Base-by-base conservation (phyloP, 2,113 vertebrate genomes). In the Nettapus auritus region DNA sequence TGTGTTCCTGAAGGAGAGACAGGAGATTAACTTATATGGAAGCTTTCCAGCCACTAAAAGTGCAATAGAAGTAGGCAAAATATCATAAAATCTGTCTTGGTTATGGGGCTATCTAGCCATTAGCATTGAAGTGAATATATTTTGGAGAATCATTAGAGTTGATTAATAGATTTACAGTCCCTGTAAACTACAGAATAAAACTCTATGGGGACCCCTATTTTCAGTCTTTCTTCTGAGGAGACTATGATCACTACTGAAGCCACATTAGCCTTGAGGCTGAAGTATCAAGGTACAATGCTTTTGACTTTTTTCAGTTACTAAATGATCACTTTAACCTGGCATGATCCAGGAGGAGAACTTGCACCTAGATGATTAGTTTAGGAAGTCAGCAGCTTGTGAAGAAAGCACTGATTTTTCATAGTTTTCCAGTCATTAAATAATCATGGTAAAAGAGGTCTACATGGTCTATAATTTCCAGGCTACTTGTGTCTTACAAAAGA, bases 11-110 rank as follows among this genome's bases (percentile, higher is more conserved):
- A 88, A 96, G 82, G 82, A 92, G 28, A 96, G 38, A 80, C 17
- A 63, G 73, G 52, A 83, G 57, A 96, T 94, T 97, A 95, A 94
- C 50, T 52, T 66, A 70, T 10, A 52, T 90, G 86, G 91, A 95
- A 91, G 44, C 26, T 59, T 88, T 95, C 91, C 93, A 95, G 42
- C 10, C 63, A 59, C 60, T 84, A 82, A 77, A 90, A 96, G 80
- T 73, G 71, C 57, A 84, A 84, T 8, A 81, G 33, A 88, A 90
- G 42, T 44, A 85, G 69, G 74, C 23, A 90, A 96, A 97, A 94
- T 85, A 90, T 34, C 33, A 82, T 67, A 82, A 89, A 84, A 94
- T 68, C 80, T 64, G 28, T 56, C 82, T 70, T 53, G 34, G 67
- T 82, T 91, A 82, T 75, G 69, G 79, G 69, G n/a, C 62, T 89